Base-by-base conservation (phyloP, 2,113 vertebrate genomes). In the Dendrocopos noguchii region DNA sequence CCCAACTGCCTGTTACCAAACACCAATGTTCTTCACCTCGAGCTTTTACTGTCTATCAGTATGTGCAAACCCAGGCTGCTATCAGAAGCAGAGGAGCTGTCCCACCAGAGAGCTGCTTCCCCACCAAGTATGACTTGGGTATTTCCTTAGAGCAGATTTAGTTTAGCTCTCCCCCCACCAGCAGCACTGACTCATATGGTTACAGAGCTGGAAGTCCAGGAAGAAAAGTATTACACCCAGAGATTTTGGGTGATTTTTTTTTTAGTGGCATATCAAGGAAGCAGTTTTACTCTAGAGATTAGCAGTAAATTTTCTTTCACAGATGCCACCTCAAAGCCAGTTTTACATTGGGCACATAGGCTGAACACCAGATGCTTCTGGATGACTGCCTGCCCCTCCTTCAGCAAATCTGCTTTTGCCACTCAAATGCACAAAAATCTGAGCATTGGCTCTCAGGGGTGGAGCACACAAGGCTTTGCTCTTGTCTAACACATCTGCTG, bases 161-260 rank as follows among this genome's bases (percentile, higher is more conserved):
- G 59, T 78, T 63, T 31, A 84, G 79, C 60, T 90, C 80, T 89
- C 61, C 66, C 95, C 78, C 88, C 84, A 89, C 39, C 61, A 66
- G 39, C 24, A 56, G 42, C 77, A 85, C 60, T 96, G 95, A 94
- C 77, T 97, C 93, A 95, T 71, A 44, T 4, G 13, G 57, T 65
- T 75, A 76, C 74, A 66, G 67, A 88, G 72, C 61, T 59, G 14
- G 0, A 4, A 94, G 65, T 67, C 57, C 61, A 85, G 84, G 70
- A 72, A 88, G 60, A 65, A 83, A 89, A 94, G 31, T 36, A 92
- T 91, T 83, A 93, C 81, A 88, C 46, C 8, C 83, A 53, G 87
- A 92, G n/a, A 18, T 87, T 79, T 71, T 11, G 20, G 29, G 27
- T 72, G 22, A 4, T 7, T 74, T 70, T 33, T 68, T 8, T 88